Percentiles rank a stretch among this genome's conserved stretches.
These are phyloP conservation scores for Motacilla alba DNA, from an alignment of 2,113 vertebrate species.

Conservation along the genomic window DNA sequence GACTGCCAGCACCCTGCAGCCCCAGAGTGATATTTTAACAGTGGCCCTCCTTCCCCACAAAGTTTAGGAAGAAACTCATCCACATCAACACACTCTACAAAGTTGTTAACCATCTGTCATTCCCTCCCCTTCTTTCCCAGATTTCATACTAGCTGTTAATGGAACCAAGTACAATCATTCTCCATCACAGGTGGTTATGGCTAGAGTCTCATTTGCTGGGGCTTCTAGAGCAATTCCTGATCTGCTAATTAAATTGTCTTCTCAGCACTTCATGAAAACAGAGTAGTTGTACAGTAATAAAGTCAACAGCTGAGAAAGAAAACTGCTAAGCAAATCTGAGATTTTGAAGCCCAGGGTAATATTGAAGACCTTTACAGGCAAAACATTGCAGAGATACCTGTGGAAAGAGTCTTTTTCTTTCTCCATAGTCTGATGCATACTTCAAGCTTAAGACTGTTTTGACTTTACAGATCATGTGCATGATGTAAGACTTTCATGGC, in stretches of 20 bases:
- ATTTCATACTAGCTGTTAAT: not conserved
- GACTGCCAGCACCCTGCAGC: not conserved
- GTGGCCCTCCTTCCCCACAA: not conserved
- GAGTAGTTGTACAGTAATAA: not conserved
- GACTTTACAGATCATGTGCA: not conserved
- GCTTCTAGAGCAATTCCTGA: not conserved
- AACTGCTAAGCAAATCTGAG: not conserved
- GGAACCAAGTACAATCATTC: not conserved
- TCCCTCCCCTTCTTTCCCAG: not conserved
- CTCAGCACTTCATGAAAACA: not conserved
- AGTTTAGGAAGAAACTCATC: not conserved
- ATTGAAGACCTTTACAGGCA: not conserved
- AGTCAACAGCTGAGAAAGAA: not conserved
- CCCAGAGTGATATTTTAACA: not conserved
- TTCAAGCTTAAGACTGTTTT: not conserved
- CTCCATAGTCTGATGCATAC: not conserved
- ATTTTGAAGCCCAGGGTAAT: not conserved
- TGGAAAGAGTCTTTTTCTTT: not conserved
- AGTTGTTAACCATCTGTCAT: not conserved
- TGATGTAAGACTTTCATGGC: not conserved
- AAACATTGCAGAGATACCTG: not conserved
- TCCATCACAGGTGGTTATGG: rapidly evolving
- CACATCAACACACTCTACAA: not conserved
- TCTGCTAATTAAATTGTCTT: not conserved
- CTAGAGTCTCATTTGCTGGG: not conserved